A percentile compares a stretch with the other conserved stretches of the same genome.
These are phyloP conservation scores for Alligator mississippiensis DNA, from an alignment of 2,113 vertebrate species.

Conservation along the genomic window DNA sequence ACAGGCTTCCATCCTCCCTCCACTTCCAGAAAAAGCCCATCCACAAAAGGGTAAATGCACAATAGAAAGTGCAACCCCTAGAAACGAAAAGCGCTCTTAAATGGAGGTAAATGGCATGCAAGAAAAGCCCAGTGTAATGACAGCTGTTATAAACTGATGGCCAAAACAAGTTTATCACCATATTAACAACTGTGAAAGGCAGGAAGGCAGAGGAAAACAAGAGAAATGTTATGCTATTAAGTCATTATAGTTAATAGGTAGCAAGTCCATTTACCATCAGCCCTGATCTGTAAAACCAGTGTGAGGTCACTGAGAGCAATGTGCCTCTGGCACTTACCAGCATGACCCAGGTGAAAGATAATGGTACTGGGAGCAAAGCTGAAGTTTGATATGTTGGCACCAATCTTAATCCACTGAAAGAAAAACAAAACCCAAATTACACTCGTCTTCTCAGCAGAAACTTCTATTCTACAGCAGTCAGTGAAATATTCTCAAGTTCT, in stretches of 20 bases:
- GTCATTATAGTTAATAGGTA: slow-evolving; percentile 83
- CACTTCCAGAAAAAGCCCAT: slow-evolving; percentile 18
- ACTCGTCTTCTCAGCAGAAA: neutral
- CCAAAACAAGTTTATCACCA: slow-evolving; percentile 74
- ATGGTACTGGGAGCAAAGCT: slow-evolving; percentile 95
- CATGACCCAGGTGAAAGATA: slow-evolving; percentile 95
- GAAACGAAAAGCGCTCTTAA: slow-evolving; percentile 73
- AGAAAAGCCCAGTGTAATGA: slow-evolving; percentile 67
- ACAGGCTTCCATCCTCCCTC: slow-evolving; percentile 25
- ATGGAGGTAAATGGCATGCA: slow-evolving; percentile 66
- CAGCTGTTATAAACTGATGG: slow-evolving; percentile 73
- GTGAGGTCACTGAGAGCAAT: slow-evolving; percentile 74
- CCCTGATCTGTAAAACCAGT: slow-evolving; percentile 57
- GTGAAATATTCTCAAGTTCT: neutral
- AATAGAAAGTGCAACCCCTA: slow-evolving; percentile 70
- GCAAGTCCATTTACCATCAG: slow-evolving; percentile 70
- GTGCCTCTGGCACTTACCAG: slow-evolving; percentile 84
- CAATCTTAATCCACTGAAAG: slow-evolving; percentile 95
- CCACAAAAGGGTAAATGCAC: slow-evolving; percentile 44
- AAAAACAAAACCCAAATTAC: neutral
- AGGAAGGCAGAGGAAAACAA: slow-evolving; percentile 72
- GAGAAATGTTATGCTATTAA: slow-evolving; percentile 80
- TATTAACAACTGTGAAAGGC: slow-evolving; percentile 76
- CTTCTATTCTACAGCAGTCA: neutral
- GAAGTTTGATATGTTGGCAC: slow-evolving; percentile 97